Conservation (phyloP, 2,888 invertebrate genomes). For the Thysanoteuthis rhombus region DNA sequence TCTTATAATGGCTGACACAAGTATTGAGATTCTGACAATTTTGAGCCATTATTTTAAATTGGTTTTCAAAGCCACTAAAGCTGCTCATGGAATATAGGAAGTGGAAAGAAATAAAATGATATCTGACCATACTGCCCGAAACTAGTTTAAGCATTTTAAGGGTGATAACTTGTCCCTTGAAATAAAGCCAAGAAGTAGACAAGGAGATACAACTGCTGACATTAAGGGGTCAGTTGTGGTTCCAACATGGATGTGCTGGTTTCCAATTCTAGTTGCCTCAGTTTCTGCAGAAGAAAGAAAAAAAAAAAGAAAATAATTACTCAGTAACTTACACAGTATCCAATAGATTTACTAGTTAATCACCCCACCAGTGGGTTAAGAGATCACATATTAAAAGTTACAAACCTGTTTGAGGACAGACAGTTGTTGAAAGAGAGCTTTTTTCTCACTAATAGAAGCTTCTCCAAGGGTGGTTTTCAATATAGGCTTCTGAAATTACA, state of each 20-base stretch:
- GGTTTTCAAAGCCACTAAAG: no score
- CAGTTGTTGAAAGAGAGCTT: constrained; percentile 56
- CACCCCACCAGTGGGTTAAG: background rate
- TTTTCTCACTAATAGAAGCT: background rate
- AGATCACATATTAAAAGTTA: background rate
- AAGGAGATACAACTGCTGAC: background rate
- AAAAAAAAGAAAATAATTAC: background rate
- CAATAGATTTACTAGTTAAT: no score
- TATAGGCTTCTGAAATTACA: background rate
- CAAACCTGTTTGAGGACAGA: constrained; percentile 63
- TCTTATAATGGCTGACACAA: no score
- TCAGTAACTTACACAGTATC: no score
- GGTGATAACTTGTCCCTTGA: no score
- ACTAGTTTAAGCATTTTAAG: no score
- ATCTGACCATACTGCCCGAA: no score
- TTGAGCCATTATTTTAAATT: no score
- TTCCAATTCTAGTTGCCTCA: background rate
- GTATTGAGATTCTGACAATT: no score
- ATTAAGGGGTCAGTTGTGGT: background rate
- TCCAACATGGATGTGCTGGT: background rate
- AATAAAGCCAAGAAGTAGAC: background rate
- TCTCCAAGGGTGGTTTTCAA: background rate
- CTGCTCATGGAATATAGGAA: no score
- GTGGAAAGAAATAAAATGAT: no score
- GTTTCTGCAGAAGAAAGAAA: background rate